Base-by-base conservation (phyloP, 2,888 invertebrate genomes). In the Sepioteuthis lessoniana region DNA sequence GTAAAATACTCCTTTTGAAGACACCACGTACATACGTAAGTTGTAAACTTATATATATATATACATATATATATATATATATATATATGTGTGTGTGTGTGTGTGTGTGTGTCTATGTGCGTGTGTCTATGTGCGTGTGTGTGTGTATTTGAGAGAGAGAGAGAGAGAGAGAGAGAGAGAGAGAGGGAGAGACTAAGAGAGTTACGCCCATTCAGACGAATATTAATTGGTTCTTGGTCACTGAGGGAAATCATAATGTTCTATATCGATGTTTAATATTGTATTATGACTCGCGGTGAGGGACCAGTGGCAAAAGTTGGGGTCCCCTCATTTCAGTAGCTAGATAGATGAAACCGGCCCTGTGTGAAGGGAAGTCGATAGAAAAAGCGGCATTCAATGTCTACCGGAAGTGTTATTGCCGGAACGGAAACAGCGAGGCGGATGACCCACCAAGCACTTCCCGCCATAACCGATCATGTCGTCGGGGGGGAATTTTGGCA, bases 381-480 rank as follows among this genome's bases (percentile, higher is more conserved):
- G 19, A 35, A 76, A 76, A 76, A n/a, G 76, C 16, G 13, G 76
- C 76, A 8, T 76, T 76, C 76, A 76, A 8, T n/a, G n/a, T 16
- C 76, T 76, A 76, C 76, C 76, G 76, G 76, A 76, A 76, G 76
- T 76, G 16, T 35, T 76, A 76, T 76, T 76, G 76, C 76, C n/a
- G 8, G 76, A 76, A 76, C 76, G 76, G 76, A 35, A 76, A 13
- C 76, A 76, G 35, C n/a, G 13, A 76, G n/a, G 76, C 76, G 76
- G 76, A 76, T 35, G 76, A 76, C 76, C 76, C n/a, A 76, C n/a
- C 76, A 4, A 76, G n/a, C 76, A 76, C n/a, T 76, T 76, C 76
- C 76, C n/a, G 76, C 76, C 76, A 76, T n/a, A 13, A 35, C n/a
- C 16, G 76, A 76, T n/a, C 76, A 76, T 10, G 25, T 21, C 7